Conservation (phyloP, 2,888 invertebrate species). For the Mesochorus sp. region DNA sequence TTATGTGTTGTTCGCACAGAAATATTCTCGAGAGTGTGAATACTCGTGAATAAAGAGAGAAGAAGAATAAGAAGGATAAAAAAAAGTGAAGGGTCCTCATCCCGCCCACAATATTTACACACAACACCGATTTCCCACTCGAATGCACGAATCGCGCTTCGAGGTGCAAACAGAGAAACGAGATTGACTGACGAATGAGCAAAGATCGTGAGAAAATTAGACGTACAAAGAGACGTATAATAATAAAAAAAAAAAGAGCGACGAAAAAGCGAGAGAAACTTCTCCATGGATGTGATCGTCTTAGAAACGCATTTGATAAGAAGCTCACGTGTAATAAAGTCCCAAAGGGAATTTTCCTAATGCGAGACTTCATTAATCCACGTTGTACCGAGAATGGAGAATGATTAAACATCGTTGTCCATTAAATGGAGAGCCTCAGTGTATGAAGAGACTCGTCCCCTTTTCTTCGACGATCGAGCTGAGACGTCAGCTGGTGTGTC, state of each 20-base stretch:
- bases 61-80: too few species aligned
- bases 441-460: too few species aligned
- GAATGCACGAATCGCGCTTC: slow-evolving; percentile 44
- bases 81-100: slow-evolving; percentile 68
- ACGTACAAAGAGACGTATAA: slow-evolving; percentile 58
- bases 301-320: slow-evolving; percentile 68
- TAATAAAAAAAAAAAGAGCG: slow-evolving; percentile 69
- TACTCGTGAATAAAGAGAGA: too few species aligned
- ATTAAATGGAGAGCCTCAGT: slow-evolving; percentile 62
- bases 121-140: slow-evolving; percentile 64
- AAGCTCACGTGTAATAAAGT: background rate
- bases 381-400: slow-evolving; percentile 71
- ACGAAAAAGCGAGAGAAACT: slow-evolving; percentile 71
- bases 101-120: slow-evolving; percentile 74
- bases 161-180: slow-evolving; percentile 30
- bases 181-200: slow-evolving; percentile 16
- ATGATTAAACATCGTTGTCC: slow-evolving; percentile 73
- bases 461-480: too few species aligned
- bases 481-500: too few species aligned
- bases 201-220: slow-evolving; percentile 63
- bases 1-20: slow-evolving; percentile 65
- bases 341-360: too few species aligned
- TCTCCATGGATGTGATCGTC: slow-evolving; percentile 4
- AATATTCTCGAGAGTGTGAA: slow-evolving; percentile 57
- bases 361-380: slow-evolving; percentile 70